Evolutionary conservation across 2,797 vertebrate species (phyloP), one percentile per base, ranked within the genome.

Genomic region (Pseudochromis fuscus): DNA sequence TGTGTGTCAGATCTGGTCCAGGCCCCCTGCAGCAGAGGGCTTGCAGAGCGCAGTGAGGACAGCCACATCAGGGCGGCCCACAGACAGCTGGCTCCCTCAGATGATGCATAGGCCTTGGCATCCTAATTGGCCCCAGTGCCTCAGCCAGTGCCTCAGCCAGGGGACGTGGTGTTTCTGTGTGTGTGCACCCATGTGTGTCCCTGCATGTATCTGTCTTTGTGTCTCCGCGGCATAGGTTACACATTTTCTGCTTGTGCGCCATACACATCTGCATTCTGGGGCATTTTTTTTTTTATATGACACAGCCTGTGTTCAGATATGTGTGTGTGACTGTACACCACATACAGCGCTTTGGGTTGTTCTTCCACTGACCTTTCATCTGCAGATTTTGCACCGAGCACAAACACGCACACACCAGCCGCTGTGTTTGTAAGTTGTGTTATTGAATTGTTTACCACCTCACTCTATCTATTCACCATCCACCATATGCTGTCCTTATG

Each of bases 51-150:
- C 77, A 66, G 75, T 56, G 84, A 85, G 79, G 77, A 85, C 79
- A 76, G 87, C 67, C 82, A 84, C 85, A 88, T 89, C 87, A 87
- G 87, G 81, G 86, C 83, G 66, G 73, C 83, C 77, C 83, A 75
- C 82, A 88, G 89, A 92, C 91, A 92, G 89, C 88, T 91, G 91
- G 88, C 85, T 84, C 74, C 74, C 79, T 87, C 87, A 69, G 59
- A 90, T 89, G 89, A 88, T 84, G 87, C 90, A 88, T 81, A 57
- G 84, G 89, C 66, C 87, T 74, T 88, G 89, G 90, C 88, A 88
- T 88, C 85, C 82, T 92, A 91, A 92, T 92, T 92, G 89, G 89
- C 89, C 87, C 85, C 80, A 83, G 60, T 79, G 85, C 79, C 79
- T 85, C 79, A 82, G 84, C 77, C 78, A 72, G 65, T 73, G 82